Conservation (phyloP, 2,888 invertebrate species). For the Drosophila cracens region DNA sequence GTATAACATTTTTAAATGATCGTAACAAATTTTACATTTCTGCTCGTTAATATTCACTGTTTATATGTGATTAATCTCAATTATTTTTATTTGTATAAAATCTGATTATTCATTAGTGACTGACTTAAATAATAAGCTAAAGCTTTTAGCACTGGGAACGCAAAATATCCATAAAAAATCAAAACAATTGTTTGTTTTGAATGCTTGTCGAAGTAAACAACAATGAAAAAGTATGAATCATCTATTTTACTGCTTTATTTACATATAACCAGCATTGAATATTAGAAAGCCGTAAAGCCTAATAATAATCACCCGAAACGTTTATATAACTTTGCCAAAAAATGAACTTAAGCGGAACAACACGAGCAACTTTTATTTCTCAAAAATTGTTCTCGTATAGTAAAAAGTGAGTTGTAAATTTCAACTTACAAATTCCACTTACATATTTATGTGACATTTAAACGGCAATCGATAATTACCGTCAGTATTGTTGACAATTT, state of each 20-base stretch:
- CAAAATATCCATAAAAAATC: neutral
- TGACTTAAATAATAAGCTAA: neutral
- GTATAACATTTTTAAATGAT: neutral
- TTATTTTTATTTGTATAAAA: neutral
- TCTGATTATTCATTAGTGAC: neutral
- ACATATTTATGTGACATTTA: conserved; percentile 12
- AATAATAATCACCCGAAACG: neutral
- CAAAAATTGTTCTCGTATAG: neutral
- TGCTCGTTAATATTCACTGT: neutral
- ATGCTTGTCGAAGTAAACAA: neutral
- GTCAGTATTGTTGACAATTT: neutral
- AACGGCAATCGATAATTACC: conserved; percentile 3
- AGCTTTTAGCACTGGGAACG: neutral
- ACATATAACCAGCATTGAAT: neutral
- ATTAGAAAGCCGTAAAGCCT: neutral
- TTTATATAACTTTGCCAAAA: neutral
- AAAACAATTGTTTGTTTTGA: neutral
- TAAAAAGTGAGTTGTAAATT: neutral
- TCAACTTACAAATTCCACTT: neutral
- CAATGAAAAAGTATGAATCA: conserved; percentile 4
- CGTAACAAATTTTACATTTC: neutral
- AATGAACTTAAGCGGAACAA: neutral
- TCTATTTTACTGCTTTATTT: neutral
- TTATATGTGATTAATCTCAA: neutral
- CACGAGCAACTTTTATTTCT: neutral